A percentile compares a stretch with the other conserved stretches of the same genome.
Conservation (phyloP, 2,113 vertebrate genomes). For the Emydura subglobosa region DNA sequence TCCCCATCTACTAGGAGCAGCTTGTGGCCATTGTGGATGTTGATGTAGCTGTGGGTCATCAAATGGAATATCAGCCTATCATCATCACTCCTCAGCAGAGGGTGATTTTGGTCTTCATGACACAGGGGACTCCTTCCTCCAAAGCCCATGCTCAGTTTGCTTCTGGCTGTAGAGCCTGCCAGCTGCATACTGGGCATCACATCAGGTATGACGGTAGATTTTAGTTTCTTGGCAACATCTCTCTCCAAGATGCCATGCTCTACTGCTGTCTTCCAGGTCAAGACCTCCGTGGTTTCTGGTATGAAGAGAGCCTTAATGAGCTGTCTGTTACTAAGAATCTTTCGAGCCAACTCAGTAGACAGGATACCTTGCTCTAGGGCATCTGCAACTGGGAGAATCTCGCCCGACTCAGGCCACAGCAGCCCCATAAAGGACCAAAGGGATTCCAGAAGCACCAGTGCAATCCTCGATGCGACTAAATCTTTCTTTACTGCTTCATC, state of each 20-base stretch:
- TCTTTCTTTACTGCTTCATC: slow-evolving; percentile 86
- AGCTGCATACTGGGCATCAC: slow-evolving; percentile 78
- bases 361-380: slow-evolving; percentile 89
- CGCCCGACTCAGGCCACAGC: slow-evolving; percentile 91
- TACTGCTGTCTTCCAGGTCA: slow-evolving; percentile 82
- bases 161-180: slow-evolving; percentile 68
- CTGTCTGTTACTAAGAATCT: slow-evolving; percentile 84
- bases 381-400: slow-evolving; percentile 83
- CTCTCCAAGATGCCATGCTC: slow-evolving; percentile 78
- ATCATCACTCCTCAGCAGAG: background rate
- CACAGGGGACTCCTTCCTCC: background rate
- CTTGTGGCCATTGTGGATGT: slow-evolving; percentile 85
- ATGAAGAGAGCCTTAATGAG: slow-evolving; percentile 84
- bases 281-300: slow-evolving; percentile 82
- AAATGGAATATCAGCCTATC: slow-evolving; percentile 84
- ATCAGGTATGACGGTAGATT: slow-evolving; percentile 84
- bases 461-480: slow-evolving; percentile 84
- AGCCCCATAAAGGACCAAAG: slow-evolving; percentile 87
- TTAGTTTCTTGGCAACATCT: slow-evolving; percentile 76
- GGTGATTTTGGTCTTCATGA: slow-evolving; percentile 23
- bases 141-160: slow-evolving; percentile 64
- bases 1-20: slow-evolving; percentile 87
- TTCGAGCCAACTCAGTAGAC: slow-evolving; percentile 82
- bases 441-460: slow-evolving; percentile 88
- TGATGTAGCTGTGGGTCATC: slow-evolving; percentile 91